Conservation (phyloP, 2,888 invertebrate genomes). For the Rotaria macrura region DNA sequence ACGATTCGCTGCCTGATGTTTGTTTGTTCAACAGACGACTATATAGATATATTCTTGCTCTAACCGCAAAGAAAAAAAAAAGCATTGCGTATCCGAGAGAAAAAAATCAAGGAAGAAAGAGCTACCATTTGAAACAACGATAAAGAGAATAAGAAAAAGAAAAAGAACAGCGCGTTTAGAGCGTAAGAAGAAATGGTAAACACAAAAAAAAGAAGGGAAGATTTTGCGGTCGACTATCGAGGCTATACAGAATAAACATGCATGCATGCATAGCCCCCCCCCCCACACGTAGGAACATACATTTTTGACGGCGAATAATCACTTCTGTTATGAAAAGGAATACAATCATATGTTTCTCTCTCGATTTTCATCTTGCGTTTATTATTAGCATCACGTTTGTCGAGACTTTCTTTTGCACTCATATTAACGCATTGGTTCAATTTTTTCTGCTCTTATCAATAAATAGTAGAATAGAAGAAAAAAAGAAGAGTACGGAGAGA, state of each 20-base stretch:
- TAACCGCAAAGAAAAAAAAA: not conserved
- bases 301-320: not conserved
- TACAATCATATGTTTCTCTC: not conserved
- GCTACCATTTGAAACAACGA: not conserved
- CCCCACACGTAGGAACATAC: not conserved
- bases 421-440: not conserved
- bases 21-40: not conserved
- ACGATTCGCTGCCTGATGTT: not conserved
- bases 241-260: not conserved
- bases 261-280: not conserved
- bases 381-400: not conserved
- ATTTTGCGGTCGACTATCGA: not conserved
- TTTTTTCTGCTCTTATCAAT: not conserved
- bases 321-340: too few relatives aligned
- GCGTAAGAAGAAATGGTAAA: not conserved
- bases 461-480: not conserved
- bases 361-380: not conserved
- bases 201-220: not conserved
- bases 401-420: not conserved
- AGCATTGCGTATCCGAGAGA: not conserved
- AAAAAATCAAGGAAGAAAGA: constrained; percentile 3
- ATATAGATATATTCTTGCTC: not conserved
- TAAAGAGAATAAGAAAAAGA: not conserved
- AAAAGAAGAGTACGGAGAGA: not conserved
- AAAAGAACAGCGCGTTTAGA: not conserved